Evolutionary conservation across 2,797 vertebrate genomes (phyloP).

Genomic region (Macropodus opercularis): DNA sequence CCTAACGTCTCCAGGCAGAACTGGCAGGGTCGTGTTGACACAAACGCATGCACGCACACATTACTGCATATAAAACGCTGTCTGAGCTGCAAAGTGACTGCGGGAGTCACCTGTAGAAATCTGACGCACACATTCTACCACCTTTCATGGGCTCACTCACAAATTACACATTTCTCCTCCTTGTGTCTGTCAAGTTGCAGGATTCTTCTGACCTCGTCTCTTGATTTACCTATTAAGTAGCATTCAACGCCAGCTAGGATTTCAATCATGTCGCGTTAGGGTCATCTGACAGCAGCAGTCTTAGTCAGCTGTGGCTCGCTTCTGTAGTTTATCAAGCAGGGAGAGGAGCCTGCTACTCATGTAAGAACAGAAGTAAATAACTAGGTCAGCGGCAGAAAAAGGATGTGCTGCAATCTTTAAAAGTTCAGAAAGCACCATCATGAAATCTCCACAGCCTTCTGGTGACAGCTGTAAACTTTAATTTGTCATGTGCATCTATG

Average conservation of each 20-base stretch:
- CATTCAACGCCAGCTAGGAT: slow-evolving; percentile 16
- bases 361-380: neutral
- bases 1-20: slow-evolving; percentile 38
- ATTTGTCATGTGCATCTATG: no score
- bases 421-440: no score
- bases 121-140: neutral
- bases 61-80: slow-evolving; percentile 12
- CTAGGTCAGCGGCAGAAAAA: neutral
- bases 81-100: neutral
- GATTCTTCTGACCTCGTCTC: neutral
- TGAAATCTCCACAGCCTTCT: no score
- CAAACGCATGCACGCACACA: slow-evolving; percentile 2
- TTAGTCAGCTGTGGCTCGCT: slow-evolving; percentile 41
- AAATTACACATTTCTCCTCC: neutral
- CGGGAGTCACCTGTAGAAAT: slow-evolving; percentile 20
- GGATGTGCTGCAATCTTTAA: neutral
- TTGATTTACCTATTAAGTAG: slow-evolving; percentile 3
- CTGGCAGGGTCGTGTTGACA: slow-evolving; percentile 43
- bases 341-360: neutral
- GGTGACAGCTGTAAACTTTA: no score
- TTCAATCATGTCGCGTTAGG: slow-evolving; percentile 27
- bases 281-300: slow-evolving; percentile 42
- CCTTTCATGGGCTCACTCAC: neutral
- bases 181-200: neutral
- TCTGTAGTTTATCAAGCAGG: slow-evolving; percentile 9